Base-by-base conservation (phyloP, 2,113 vertebrate genomes). In the Alaudala cheleensis region DNA sequence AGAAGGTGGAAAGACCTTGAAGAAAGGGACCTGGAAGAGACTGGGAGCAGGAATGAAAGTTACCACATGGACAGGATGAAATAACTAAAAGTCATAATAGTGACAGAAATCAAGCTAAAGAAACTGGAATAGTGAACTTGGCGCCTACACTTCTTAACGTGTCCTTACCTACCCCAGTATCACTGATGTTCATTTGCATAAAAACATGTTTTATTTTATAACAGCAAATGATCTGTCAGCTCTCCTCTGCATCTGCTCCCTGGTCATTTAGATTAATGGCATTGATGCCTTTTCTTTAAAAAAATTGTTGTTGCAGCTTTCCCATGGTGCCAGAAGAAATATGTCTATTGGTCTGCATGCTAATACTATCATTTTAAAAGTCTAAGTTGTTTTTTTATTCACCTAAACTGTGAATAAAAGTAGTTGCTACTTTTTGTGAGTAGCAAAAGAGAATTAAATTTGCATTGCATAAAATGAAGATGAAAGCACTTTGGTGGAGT, bases 391-490 rank as follows among this genome's bases (percentile, higher is more conserved):
- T 74, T 88, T 87, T 77, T 76, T 19, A 60, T 90, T 94, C 50
- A 62, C 39, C 89, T 91, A 65, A 93, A 50, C 34, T 76, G 31
- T 25, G 44, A 86, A 37, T 73, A 85, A 37, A 37, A 37, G 37
- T 37, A 8, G 37, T 37, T 37, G 37, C 37, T 37, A 37, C 37
- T 37, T 37, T 37, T 37, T 37, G 37, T 50, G 42, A 77, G 62
- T 50, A 73, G 64, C 37, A 92, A 72, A 92, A 73, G 25, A 54
- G 21, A 94, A 90, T 54, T 80, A 83, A 47, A 77, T 86, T 81
- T 94, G 88, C 58, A 82, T 61, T 60, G 23, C 54, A 91, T 86
- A 91, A 88, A 88, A 82, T 85, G 58, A 81, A 84, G 69, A 81
- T n/a, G 16, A 92, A 93, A 78, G 57, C 4, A 71, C 10, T 81